These are phyloP conservation scores for Drosophila kepulauana DNA, from an alignment of 1,140 invertebrate species.

Conservation along the genomic window DNA sequence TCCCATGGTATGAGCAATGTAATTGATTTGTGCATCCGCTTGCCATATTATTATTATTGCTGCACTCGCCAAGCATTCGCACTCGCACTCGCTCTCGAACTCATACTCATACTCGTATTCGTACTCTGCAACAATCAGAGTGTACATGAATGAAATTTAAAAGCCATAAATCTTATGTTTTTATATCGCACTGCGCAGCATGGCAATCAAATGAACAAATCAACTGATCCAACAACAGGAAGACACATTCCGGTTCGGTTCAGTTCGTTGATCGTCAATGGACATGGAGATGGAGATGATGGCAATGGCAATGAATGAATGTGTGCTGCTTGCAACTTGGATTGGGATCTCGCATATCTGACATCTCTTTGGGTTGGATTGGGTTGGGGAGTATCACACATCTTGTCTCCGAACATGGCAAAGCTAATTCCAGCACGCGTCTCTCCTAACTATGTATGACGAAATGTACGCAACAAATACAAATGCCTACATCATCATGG, in stretches of 20 bases:
- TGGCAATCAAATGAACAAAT: slow-evolving; percentile 70
- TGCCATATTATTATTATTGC: slow-evolving; percentile 18
- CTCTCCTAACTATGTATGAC: slow-evolving; percentile 53
- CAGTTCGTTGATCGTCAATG: slow-evolving; percentile 17
- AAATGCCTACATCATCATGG: slow-evolving; percentile 47
- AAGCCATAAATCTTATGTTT: slow-evolving; percentile 70
- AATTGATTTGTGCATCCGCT: slow-evolving; percentile 73
- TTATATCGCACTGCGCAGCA: slow-evolving; percentile 57
- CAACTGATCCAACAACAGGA: slow-evolving; percentile 40
- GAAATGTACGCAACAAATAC: slow-evolving; percentile 55
- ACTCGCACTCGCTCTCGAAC: neutral
- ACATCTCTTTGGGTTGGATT: neutral
- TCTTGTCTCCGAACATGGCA: slow-evolving; percentile 18
- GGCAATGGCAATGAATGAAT: slow-evolving; percentile 19
- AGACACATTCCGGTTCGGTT: slow-evolving; percentile 8
- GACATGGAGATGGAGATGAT: neutral
- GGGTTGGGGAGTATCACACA: neutral
- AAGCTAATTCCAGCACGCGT: slow-evolving; percentile 70
- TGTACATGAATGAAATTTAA: slow-evolving; percentile 69
- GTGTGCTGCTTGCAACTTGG: neutral
- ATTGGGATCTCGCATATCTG: neutral
- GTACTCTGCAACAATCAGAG: slow-evolving; percentile 45
- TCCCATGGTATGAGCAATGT: slow-evolving; percentile 35
- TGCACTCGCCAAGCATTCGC: slow-evolving; percentile 17
- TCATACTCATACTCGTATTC: neutral